phyloP scores from a whole-genome alignment of 2,113 vertebrate genomes.

The Columbina picui region DNA sequence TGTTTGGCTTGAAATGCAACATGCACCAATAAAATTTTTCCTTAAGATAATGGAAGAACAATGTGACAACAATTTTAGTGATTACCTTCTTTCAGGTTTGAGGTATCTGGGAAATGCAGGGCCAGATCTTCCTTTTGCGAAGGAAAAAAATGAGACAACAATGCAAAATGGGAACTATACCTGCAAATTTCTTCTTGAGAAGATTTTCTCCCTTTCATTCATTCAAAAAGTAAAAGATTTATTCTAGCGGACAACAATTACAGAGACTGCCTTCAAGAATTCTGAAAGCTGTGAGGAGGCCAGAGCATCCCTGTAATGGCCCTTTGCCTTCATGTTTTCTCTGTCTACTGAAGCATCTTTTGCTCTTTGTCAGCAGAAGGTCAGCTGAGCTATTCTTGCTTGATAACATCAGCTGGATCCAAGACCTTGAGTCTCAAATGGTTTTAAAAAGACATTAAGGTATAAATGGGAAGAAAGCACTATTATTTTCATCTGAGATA shows the following conservation, averaged over 20 bases:
- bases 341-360: neutral
- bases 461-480: neutral
- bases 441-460: neutral
- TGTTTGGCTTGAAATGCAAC: neutral
- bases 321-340: neutral
- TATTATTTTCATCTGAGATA: neutral
- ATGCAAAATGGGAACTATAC: neutral
- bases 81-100: neutral
- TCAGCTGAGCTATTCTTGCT: neutral
- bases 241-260: neutral
- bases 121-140: neutral
- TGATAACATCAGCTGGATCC: neutral
- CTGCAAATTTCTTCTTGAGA: neutral
- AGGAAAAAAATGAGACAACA: neutral
- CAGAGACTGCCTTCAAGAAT: neutral
- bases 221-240: neutral
- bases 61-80: neutral
- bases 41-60: neutral
- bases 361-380: neutral
- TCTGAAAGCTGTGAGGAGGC: neutral
- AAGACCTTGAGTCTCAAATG: neutral
- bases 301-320: neutral
- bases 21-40: neutral
- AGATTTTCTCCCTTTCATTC: neutral
- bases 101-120: neutral